These are phyloP conservation scores for Pampus argenteus DNA, from an alignment of 2,797 vertebrate species.

Conservation along the genomic window DNA sequence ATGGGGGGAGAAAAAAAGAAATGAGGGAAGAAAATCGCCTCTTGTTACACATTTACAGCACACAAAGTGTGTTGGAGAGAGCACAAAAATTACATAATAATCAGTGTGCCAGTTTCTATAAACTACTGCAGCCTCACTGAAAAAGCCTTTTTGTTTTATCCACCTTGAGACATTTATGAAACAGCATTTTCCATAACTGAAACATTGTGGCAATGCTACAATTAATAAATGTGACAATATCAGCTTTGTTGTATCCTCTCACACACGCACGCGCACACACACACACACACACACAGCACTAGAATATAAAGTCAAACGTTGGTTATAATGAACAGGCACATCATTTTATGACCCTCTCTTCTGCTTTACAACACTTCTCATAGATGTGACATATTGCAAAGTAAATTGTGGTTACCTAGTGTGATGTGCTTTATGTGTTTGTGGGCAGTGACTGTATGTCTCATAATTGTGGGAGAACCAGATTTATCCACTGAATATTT, in stretches of 20 bases:
- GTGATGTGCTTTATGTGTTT: constrained; percentile 46
- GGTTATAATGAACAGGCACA: constrained; percentile 63
- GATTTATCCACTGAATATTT: constrained; percentile 18
- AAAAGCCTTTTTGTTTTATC: background rate
- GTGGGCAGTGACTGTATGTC: constrained; percentile 33
- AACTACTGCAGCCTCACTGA: constrained; percentile 31
- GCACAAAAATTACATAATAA: constrained; percentile 56
- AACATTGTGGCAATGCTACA: background rate
- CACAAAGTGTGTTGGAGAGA: constrained; percentile 36
- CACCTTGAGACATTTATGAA: background rate
- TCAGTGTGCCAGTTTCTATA: constrained; percentile 33
- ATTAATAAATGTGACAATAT: background rate
- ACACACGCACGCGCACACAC: background rate
- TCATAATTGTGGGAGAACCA: constrained; percentile 50
- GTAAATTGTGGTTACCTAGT: constrained; percentile 55
- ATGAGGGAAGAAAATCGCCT: constrained; percentile 61
- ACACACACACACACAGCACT: constrained; percentile 9
- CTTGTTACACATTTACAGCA: constrained; percentile 72
- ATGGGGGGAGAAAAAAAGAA: constrained; percentile 18
- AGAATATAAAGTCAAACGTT: constrained; percentile 53
- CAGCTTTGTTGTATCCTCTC: background rate
- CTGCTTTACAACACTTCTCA: constrained; percentile 62
- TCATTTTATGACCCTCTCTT: constrained; percentile 51
- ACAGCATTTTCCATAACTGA: constrained; percentile 22
- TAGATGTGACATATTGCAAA: constrained; percentile 60